Evolutionary conservation across 1,140 invertebrate species (phyloP), one percentile per base, ranked within the genome.

Genomic region (Ostrea denselamellosa): DNA sequence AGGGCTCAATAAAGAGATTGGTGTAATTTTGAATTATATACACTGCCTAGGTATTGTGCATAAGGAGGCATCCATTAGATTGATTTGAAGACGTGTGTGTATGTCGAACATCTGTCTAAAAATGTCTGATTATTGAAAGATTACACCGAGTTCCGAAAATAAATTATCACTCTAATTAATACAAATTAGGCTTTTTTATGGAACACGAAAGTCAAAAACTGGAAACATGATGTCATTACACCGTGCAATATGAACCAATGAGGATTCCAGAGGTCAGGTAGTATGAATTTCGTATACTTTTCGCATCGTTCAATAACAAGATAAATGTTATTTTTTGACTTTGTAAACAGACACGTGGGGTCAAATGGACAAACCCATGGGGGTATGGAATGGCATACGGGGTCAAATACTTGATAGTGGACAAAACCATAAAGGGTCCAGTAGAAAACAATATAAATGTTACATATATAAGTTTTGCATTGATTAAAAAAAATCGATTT

Each of bases 331-430:
- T 25, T 77, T 25, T 77, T 34, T 77, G 68, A 77, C 68, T 77
- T 77, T 77, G 68, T 77, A 77, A 77, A 77, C 68, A 77, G 9
- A 77, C 68, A 34, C 68, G 68, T 77, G 68, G 68, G 68, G 68
- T 77, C 68, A 77, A 77, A 77, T 77, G 68, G 68, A 77, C 68
- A 77, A 77, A 77, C 12, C 65, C 68, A 77, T 8, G 28, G 68
- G 68, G 25, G 68, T 34, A 77, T 77, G 28, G 12, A 34, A 34
- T 77, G 25, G 68, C 22, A 77, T 28, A 25, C 28, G 25, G 28
- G 68, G 68, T 28, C 68, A 12, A 77, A 25, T 12, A 28, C 28
- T 77, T 25, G 28, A 77, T 25, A 77, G 14, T 14, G 68, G 25
- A 77, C 22, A 25, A 77, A 77, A 77, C 56, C 56, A 62, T 62